Conservation (phyloP, 2,888 invertebrate genomes). For the Drosophila nr. perissopoda region DNA sequence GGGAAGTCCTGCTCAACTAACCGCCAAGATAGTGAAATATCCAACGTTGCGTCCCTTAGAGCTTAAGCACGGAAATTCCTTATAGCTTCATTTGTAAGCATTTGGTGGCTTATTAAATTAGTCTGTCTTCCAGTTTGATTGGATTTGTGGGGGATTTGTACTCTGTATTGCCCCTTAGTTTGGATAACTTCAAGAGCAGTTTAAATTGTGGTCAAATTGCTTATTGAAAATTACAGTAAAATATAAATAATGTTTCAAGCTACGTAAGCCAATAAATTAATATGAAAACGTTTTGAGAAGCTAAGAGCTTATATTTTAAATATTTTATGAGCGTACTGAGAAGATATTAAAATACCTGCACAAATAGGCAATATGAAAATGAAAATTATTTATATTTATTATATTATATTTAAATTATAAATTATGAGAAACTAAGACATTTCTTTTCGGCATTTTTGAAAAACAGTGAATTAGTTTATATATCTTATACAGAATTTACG, state of each 20-base stretch:
- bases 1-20: slow-evolving; percentile 7
- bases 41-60: slow-evolving; percentile 6
- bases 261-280: neutral
- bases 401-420: too few relatives aligned
- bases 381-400: neutral
- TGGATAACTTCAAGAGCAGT: neutral
- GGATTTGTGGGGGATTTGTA: slow-evolving; percentile 25
- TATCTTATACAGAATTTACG: neutral
- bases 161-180: neutral
- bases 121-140: slow-evolving; percentile 29
- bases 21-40: slow-evolving; percentile 27
- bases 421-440: neutral
- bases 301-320: too few relatives aligned
- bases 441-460: neutral
- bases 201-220: neutral
- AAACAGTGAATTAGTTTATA: neutral
- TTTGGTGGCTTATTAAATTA: slow-evolving; percentile 62
- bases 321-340: neutral
- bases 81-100: slow-evolving; percentile 44
- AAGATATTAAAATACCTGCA: neutral
- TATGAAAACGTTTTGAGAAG: neutral
- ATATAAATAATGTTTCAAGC: neutral
- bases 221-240: neutral
- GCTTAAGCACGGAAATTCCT: slow-evolving; percentile 28
- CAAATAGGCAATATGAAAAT: neutral